Conservation (phyloP, 2,797 vertebrate genomes). For the Alosa sapidissima region DNA sequence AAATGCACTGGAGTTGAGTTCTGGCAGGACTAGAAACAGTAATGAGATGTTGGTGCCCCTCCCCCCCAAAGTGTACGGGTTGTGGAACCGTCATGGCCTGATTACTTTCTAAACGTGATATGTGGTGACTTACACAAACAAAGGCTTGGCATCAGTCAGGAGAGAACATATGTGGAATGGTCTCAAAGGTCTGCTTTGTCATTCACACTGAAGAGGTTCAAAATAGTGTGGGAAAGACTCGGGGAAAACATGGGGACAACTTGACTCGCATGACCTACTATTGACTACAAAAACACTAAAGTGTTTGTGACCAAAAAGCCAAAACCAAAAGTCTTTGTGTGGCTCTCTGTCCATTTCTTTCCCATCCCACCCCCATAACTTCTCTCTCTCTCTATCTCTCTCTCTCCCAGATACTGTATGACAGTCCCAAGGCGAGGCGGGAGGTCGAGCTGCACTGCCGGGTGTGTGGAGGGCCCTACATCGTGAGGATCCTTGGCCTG, state of each 20-base stretch:
- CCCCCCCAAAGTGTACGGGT: neutral
- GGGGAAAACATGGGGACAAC: neutral
- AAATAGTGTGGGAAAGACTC: conserved; percentile 21
- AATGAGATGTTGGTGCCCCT: neutral
- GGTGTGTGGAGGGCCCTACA: conserved; percentile 89
- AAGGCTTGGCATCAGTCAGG: conserved; percentile 14
- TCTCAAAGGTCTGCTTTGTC: conserved; percentile 24
- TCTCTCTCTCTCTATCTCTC: conserved; percentile 7
- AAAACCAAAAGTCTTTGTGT: neutral
- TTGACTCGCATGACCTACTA: neutral
- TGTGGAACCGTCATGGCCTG: neutral
- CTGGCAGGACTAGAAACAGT: neutral
- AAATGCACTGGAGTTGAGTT: neutral
- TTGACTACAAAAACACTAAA: neutral
- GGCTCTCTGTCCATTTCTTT: neutral
- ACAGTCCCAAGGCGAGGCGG: conserved; percentile 92
- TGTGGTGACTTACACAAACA: conserved; percentile 13
- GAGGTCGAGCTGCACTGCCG: conserved; percentile 95
- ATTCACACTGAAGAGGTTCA: neutral
- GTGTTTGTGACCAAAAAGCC: neutral
- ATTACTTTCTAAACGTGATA: neutral
- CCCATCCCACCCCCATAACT: neutral
- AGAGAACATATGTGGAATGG: neutral
- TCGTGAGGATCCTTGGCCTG: conserved; percentile 89
- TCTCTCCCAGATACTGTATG: conserved; percentile 85